phyloP scores from a whole-genome alignment of 1,140 invertebrate species.

The Halyomorpha halys region DNA sequence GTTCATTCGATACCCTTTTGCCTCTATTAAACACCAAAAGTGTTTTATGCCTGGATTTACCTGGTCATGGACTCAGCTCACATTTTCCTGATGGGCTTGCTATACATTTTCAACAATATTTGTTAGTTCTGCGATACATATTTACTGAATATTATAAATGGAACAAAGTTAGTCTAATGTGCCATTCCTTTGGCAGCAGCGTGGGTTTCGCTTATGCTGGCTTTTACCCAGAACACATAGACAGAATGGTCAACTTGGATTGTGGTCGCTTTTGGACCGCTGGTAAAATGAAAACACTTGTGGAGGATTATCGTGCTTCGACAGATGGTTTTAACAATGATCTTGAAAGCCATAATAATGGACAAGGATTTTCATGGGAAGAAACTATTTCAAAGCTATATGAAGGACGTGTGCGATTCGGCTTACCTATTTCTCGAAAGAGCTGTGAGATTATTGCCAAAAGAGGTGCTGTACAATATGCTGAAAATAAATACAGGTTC shows the following conservation, averaged over 20 bases:
- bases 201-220: conserved; percentile 68
- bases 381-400: neutral
- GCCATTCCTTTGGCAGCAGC: conserved; percentile 70
- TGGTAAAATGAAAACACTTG: neutral
- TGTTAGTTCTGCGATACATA: conserved; percentile 26
- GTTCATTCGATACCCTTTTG: conserved; percentile 69
- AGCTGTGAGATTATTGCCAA: conserved; percentile 57
- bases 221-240: conserved; percentile 59
- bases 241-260: conserved; percentile 60
- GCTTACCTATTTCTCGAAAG: conserved; percentile 32
- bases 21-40: conserved; percentile 52
- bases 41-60: conserved; percentile 59
- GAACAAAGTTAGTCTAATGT: conserved; percentile 61
- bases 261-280: conserved; percentile 32
- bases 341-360: neutral
- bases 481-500: conserved; percentile 45
- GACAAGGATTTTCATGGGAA: conserved; percentile 7
- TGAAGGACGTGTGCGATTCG: neutral
- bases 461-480: conserved; percentile 48
- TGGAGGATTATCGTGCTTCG: neutral
- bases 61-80: conserved; percentile 71
- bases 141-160: conserved; percentile 68
- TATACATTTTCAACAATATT: conserved; percentile 45
- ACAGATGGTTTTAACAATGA: neutral
- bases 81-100: conserved; percentile 57